Evolutionary conservation across 2,888 invertebrate species (phyloP), one percentile per base, ranked within the genome.

Genomic region (Luperina testacea): DNA sequence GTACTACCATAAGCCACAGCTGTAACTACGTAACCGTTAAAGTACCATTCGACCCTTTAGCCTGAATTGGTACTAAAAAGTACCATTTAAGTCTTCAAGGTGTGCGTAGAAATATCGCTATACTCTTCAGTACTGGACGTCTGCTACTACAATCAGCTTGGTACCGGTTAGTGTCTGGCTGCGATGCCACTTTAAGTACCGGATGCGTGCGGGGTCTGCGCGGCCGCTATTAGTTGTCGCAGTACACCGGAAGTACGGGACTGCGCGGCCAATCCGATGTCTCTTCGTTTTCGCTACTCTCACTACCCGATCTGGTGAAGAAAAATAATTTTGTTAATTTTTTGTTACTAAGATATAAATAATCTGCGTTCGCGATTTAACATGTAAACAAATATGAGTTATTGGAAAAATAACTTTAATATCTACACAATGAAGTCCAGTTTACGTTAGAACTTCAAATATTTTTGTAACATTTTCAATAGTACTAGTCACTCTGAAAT

Each of bases 201-300:
- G 78, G 72, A 15, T 51, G 67, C 77, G 68, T 70, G 82, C 82
- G 85, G 82, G 83, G 85, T 77, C 86, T 59, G n/a, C 72, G 80
- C 59, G 42, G 72, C 45, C 24, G 57, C 17, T 42, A 15, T 92
- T 92, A 96, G 90, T 96, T 95, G 90, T 95, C 94, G 92, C 96
- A 97, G 92, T 96, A 96, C 20, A 97, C 97, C 69, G 97, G 97
- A 88, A 97, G 95, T 32, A 97, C 97, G 79, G 97, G 97, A 91
- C 97, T 97, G 86, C 97, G 97, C 80, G 97, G 97, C 97, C 97
- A 97, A 91, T 97, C 97, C 72, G 97, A 97, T 32, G 96, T 97
- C 83, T 97, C 97, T 85, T 97, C 97, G 92, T 97, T 97, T 83
- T 97, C 97, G 91, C 97, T 97, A 93, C 97, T 97, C 89, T 97